These are phyloP conservation scores for Thymallus thymallus DNA, from an alignment of 2,113 vertebrate genomes.

Conservation along the genomic window DNA sequence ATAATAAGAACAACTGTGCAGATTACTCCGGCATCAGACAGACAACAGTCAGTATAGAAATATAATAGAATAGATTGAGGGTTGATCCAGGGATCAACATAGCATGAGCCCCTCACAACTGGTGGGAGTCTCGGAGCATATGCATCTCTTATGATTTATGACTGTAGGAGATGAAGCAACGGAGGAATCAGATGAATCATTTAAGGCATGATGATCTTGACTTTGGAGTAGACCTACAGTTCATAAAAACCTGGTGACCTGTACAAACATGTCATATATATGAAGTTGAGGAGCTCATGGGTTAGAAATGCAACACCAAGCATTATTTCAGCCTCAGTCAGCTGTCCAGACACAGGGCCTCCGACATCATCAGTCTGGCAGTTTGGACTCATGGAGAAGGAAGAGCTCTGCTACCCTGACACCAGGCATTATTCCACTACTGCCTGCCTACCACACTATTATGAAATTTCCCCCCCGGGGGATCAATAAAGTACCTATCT, in stretches of 20 bases:
- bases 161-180: conserved; percentile 2
- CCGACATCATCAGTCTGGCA: conserved; percentile 31
- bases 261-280: background rate
- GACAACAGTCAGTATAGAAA: conserved; percentile 20
- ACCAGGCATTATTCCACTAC: background rate
- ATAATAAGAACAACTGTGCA: background rate
- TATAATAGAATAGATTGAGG: background rate
- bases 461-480: too few species aligned
- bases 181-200: background rate
- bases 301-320: conserved; percentile 22
- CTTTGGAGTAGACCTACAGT: conserved; percentile 16
- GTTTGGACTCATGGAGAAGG: background rate
- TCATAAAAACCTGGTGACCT: conserved; percentile 10
- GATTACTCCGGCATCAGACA: conserved; percentile 11
- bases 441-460: conserved; percentile 1
- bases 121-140: background rate
- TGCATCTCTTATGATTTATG: background rate
- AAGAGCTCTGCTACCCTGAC: conserved; percentile 9
- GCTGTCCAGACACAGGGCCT: conserved; percentile 20
- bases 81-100: conserved; percentile 1
- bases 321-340: conserved; percentile 40
- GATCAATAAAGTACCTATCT: too few species aligned
- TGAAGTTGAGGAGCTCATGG: background rate
- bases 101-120: background rate
- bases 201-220: conserved; percentile 6